Conservation (phyloP, 2,888 invertebrate genomes). For the Macropis europaea region DNA sequence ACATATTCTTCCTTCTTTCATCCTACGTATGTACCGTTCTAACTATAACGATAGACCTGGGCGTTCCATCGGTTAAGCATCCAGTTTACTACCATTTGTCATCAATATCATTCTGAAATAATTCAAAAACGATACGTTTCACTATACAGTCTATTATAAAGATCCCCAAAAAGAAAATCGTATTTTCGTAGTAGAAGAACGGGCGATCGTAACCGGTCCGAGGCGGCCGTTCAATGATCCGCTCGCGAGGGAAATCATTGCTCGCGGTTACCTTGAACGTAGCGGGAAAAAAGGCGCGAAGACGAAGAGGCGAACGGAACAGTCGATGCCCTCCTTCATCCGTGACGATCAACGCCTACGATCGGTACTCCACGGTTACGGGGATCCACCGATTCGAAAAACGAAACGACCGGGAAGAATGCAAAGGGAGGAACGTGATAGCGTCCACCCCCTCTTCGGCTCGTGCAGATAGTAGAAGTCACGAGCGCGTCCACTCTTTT, state of each 20-base stretch:
- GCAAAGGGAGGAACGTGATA: constrained; percentile 76
- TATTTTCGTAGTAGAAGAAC: too few species aligned
- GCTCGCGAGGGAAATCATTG: background rate
- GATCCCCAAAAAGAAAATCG: too few species aligned
- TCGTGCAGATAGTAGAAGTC: constrained; percentile 55
- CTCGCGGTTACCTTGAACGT: constrained; percentile 32
- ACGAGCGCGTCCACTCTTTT: constrained; percentile 54
- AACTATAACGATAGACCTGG: too few species aligned
- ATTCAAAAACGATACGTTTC: too few species aligned
- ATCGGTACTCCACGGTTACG: constrained; percentile 24
- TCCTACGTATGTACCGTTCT: too few species aligned
- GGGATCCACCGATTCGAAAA: constrained; percentile 66
- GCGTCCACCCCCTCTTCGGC: constrained; percentile 65
- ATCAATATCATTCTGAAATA: too few species aligned
- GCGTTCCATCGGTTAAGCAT: too few species aligned
- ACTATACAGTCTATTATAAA: too few species aligned
- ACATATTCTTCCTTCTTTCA: too few species aligned
- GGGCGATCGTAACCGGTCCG: too few species aligned
- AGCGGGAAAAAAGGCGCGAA: constrained; percentile 19
- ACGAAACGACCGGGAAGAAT: constrained; percentile 71
- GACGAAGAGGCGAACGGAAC: constrained; percentile 18
- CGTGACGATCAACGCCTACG: constrained; percentile 57
- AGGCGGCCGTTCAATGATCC: too few species aligned
- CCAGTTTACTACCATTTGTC: too few species aligned
- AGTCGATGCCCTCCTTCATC: constrained; percentile 45